Conservation (phyloP, 2,113 vertebrate genomes). For the Paramormyrops kingsleyae region DNA sequence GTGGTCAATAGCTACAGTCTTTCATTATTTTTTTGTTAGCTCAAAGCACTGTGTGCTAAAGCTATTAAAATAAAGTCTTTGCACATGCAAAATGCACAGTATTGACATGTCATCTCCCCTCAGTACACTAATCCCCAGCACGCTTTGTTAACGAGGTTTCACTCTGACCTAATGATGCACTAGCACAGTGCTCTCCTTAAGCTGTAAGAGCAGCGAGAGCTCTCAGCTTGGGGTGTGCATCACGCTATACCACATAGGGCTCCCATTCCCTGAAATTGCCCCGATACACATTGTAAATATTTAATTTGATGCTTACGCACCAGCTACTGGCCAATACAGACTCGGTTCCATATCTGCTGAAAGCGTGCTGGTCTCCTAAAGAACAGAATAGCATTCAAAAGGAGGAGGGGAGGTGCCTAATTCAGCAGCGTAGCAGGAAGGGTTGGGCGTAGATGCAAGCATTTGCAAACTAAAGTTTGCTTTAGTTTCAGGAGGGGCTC, state of each 20-base stretch:
- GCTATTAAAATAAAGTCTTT: background rate
- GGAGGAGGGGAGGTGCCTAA: background rate
- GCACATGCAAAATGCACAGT: background rate
- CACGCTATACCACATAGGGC: background rate
- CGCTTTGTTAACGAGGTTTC: background rate
- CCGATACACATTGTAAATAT: background rate
- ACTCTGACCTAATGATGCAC: background rate
- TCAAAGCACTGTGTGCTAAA: background rate
- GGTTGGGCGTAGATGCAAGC: background rate
- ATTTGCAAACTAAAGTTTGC: background rate
- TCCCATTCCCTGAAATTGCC: background rate
- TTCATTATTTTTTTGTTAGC: background rate
- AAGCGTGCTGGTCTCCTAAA: background rate
- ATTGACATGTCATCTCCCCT: background rate
- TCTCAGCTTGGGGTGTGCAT: background rate
- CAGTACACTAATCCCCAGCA: background rate
- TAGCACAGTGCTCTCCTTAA: background rate
- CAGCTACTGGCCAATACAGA: background rate
- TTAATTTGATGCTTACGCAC: background rate
- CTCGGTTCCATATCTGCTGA: background rate
- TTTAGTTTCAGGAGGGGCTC: background rate
- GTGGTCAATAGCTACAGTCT: background rate
- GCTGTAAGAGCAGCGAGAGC: constrained; percentile 6
- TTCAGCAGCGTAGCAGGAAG: background rate
- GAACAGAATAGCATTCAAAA: background rate